phyloP scores from a whole-genome alignment of 2,113 vertebrate species.

The Callocephalon fimbriatum region DNA sequence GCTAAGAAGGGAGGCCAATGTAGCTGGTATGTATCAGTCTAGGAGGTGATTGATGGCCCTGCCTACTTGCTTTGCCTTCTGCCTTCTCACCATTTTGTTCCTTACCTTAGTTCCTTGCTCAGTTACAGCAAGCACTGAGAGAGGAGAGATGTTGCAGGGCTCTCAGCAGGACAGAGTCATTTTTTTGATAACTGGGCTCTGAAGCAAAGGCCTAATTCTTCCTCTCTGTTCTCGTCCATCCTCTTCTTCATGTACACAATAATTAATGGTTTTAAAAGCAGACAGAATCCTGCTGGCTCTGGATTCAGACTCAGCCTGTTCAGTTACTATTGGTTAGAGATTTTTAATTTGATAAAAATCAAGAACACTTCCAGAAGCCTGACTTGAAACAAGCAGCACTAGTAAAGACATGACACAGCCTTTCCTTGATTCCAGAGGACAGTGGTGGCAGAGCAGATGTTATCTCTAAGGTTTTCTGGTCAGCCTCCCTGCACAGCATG shows the following conservation, averaged over 20 bases:
- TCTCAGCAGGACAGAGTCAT: not conserved
- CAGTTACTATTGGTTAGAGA: not conserved
- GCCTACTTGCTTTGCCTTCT: conserved; percentile 12
- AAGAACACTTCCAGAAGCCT: not conserved
- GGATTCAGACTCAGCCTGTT: not conserved
- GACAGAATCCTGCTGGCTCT: not conserved
- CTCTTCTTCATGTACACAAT: not conserved
- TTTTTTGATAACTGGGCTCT: not conserved
- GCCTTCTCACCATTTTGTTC: not conserved
- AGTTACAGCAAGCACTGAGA: not conserved
- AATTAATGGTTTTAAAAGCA: not conserved
- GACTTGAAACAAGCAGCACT: not conserved
- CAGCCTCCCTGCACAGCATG: not conserved
- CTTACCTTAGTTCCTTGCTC: not conserved
- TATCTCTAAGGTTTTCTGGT: not conserved
- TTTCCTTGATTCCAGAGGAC: not conserved
- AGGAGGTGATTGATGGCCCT: conserved; percentile 14
- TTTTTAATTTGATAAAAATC: not conserved
- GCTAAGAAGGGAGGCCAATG: not conserved
- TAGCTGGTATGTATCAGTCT: not conserved
- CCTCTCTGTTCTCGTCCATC: not conserved
- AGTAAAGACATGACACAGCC: not conserved
- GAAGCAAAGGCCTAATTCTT: not conserved
- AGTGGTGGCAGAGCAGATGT: not conserved
- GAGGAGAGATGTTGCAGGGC: not conserved